Evolutionary conservation across 2,113 vertebrate genomes (phyloP).

Genomic region (Leptobrachium ailaonicum): DNA sequence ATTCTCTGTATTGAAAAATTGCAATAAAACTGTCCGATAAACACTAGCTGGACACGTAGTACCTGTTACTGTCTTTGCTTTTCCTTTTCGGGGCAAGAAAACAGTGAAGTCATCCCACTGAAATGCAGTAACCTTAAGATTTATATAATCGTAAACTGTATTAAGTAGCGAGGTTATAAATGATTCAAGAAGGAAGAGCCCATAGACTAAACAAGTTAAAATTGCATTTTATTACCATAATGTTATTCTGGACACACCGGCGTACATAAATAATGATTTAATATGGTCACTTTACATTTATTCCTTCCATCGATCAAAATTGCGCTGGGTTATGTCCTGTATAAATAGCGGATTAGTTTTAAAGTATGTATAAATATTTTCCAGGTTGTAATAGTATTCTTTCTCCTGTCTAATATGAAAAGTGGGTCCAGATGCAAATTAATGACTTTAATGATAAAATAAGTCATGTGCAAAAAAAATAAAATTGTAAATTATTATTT

Average conservation of each 20-base stretch:
- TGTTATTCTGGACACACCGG: conserved; percentile 18
- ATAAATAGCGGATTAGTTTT: not conserved
- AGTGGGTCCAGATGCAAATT: too few relatives aligned
- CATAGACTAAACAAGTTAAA: conserved; percentile 38
- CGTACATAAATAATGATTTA: conserved; percentile 24
- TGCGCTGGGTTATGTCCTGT: not conserved
- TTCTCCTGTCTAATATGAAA: too few relatives aligned
- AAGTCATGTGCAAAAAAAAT: not conserved
- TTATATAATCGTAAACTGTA: conserved; percentile 2
- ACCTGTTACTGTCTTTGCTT: not conserved
- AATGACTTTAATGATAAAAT: too few relatives aligned
- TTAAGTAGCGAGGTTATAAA: conserved; percentile 10
- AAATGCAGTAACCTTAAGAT: conserved; percentile 6
- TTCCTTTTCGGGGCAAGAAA: conserved; percentile 20
- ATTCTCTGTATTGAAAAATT: too few relatives aligned
- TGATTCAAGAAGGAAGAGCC: conserved; percentile 27
- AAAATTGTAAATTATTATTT: not conserved
- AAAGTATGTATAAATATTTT: too few relatives aligned
- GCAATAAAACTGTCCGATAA: not conserved
- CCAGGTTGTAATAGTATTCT: too few relatives aligned
- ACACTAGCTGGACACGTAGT: not conserved
- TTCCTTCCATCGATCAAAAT: not conserved
- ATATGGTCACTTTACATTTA: not conserved
- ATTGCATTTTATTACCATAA: conserved; percentile 34
- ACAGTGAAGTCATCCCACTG: conserved; percentile 18